These are phyloP conservation scores for Thripadectes ignobilis DNA, from an alignment of 2,797 vertebrate genomes.

Conservation along the genomic window DNA sequence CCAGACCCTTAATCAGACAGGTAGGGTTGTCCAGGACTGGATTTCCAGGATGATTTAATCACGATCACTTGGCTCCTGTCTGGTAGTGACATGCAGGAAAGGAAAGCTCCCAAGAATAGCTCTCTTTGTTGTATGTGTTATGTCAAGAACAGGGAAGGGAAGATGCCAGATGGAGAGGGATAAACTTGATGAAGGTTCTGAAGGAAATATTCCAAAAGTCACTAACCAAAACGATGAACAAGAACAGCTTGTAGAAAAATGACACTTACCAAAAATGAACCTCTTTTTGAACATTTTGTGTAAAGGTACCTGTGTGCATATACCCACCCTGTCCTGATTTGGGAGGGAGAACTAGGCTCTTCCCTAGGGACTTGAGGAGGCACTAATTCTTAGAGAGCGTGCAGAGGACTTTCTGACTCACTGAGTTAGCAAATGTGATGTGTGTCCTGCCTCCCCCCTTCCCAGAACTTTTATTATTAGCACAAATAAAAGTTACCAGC, in stretches of 20 bases:
- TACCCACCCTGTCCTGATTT: too few species aligned
- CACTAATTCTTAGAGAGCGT: background rate
- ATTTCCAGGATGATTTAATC: background rate
- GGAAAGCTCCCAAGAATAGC: background rate
- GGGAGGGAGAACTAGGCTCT: background rate
- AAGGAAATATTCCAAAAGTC: background rate
- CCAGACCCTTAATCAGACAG: background rate
- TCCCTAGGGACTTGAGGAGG: background rate
- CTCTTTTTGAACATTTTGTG: background rate
- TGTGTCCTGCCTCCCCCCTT: background rate
- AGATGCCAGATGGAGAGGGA: background rate
- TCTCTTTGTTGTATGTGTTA: background rate
- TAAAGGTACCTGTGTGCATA: accelerated
- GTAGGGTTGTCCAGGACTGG: background rate
- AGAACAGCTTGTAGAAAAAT: background rate
- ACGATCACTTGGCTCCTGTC: background rate
- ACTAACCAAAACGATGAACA: background rate
- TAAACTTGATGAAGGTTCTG: background rate
- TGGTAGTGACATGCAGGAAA: background rate
- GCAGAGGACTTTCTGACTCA: background rate
- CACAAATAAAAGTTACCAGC: constrained; percentile 30
- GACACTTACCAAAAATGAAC: background rate
- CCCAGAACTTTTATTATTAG: constrained; percentile 35
- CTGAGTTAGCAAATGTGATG: background rate
- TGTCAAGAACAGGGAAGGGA: background rate